phyloP scores from a whole-genome alignment of 2,888 invertebrate species.

The Lissocephala sabroskyi region DNA sequence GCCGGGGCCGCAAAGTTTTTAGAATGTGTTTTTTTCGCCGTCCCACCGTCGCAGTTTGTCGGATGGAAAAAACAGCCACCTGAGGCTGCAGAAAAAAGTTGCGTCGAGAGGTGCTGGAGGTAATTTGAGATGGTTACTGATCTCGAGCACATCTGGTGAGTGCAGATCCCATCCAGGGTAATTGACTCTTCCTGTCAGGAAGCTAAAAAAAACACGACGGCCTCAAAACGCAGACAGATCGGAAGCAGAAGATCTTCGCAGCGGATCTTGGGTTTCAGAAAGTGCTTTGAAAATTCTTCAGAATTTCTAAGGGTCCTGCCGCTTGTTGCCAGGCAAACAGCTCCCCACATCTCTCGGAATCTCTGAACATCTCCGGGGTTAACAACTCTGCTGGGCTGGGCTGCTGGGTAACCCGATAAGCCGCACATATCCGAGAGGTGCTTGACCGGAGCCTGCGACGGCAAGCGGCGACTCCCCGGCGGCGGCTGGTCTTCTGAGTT shows the following conservation, averaged over 20 bases:
- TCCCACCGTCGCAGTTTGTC: too few species aligned
- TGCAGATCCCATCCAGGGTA: slow-evolving; percentile 27
- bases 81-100: background rate
- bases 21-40: too few species aligned
- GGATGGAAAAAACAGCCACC: too few species aligned
- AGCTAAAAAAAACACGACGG: slow-evolving; percentile 30
- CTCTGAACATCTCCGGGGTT: too few species aligned
- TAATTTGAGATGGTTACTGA: slow-evolving; percentile 45
- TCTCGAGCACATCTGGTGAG: slow-evolving; percentile 47
- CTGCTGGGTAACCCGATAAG: slow-evolving; percentile 38
- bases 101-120: slow-evolving; percentile 3
- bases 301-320: slow-evolving; percentile 11
- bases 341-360: too few species aligned
- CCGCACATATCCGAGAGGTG: slow-evolving; percentile 34
- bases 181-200: slow-evolving; percentile 54
- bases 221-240: slow-evolving; percentile 40
- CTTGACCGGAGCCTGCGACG: slow-evolving; percentile 32
- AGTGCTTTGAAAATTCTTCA: too few species aligned
- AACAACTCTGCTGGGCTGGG: slow-evolving; percentile 38
- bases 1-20: too few species aligned
- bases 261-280: slow-evolving; percentile 38
- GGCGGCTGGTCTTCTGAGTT: slow-evolving; percentile 8
- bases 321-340: too few species aligned
- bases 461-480: too few species aligned
- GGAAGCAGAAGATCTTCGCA: slow-evolving; percentile 39